A percentile compares a stretch with the other conserved stretches of the same genome.
Conservation (phyloP, 2,113 vertebrate species). For the Plecotus auritus region DNA sequence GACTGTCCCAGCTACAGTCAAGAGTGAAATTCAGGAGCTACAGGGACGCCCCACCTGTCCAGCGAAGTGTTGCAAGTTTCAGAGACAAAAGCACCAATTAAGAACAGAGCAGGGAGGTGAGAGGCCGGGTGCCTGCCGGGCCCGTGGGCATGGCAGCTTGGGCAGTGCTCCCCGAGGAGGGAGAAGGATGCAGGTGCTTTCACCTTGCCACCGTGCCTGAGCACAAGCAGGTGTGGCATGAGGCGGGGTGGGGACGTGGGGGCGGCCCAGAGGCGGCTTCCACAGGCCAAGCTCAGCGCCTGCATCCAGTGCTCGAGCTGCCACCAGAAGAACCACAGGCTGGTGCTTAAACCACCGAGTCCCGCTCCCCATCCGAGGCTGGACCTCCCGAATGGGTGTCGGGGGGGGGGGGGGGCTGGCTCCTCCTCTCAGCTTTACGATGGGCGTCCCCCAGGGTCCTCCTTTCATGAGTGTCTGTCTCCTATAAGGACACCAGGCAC, state of each 20-base stretch:
- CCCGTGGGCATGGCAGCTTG: not conserved
- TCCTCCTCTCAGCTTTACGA: not conserved
- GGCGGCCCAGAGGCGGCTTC: not conserved
- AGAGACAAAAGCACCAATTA: not conserved
- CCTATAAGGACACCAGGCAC: not conserved
- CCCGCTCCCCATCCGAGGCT: not conserved
- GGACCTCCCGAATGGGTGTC: not conserved
- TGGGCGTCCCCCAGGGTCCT: not conserved
- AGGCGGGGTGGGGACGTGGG: accelerated
- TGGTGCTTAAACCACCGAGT: not conserved
- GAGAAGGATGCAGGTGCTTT: accelerated
- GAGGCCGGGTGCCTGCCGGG: not conserved
- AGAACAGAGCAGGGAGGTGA: not conserved
- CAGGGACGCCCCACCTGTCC: not conserved
- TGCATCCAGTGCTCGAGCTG: not conserved
- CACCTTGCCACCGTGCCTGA: not conserved
- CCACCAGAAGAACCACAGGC: not conserved
- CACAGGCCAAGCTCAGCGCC: no score
- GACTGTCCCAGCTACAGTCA: not conserved
- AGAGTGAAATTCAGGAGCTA: not conserved
- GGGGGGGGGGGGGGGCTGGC: accelerated
- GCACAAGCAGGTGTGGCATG: accelerated
- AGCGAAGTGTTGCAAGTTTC: not conserved
- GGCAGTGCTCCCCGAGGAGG: not conserved
- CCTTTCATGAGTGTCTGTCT: not conserved